Evolutionary conservation across 2,888 invertebrate genomes (phyloP), one percentile per base, ranked within the genome.

Genomic region (Osmoderma eremita): DNA sequence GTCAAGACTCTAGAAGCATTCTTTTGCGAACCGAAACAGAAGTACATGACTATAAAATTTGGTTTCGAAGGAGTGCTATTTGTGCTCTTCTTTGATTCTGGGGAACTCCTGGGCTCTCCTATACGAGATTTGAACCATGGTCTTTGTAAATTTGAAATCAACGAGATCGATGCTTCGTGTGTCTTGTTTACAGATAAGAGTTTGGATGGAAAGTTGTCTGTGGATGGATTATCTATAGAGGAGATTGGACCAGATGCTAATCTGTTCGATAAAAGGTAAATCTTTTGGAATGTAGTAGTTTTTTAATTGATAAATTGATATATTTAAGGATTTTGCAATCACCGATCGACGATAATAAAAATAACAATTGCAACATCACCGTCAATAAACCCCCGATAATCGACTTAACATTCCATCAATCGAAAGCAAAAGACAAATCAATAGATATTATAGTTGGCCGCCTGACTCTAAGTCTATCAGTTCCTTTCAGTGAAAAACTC

Each of bases 1-100:
- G 89, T 91, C 0, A 88, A 87, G 75, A 90, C 88, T 73, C 79
- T 92, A 0, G 90, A 92, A 80, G 91, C 89, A 1, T 92, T 92
- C 79, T 88, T 92, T 48, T 88, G 88, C 51, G 90, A 90, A 72
- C 88, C 88, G 0, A 84, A 88, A 48, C 85, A 87, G 67, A 88
- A 88, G 71, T 88, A 88, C 75, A 82, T 87, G 0, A 82, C 84
- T 1, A 78, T 87, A 4, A 88, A 89, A 72, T 85, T 91, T 65
- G 85, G 86, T 0, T 79, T 92, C 22, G 92, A 93, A 70, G 91
- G 91, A 30, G 73, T 91, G n/a, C 88, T 88, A 72, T 74, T 93
- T 1, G 87, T 88, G 72, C 81, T 93, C 0, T 92, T 90, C 80
- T 88, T 88, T 17, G 92, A 92, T 76, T 87, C 89, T 72, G 91